These are phyloP conservation scores for Nibea albiflora DNA, from an alignment of 2,113 vertebrate genomes.

Conservation along the genomic window DNA sequence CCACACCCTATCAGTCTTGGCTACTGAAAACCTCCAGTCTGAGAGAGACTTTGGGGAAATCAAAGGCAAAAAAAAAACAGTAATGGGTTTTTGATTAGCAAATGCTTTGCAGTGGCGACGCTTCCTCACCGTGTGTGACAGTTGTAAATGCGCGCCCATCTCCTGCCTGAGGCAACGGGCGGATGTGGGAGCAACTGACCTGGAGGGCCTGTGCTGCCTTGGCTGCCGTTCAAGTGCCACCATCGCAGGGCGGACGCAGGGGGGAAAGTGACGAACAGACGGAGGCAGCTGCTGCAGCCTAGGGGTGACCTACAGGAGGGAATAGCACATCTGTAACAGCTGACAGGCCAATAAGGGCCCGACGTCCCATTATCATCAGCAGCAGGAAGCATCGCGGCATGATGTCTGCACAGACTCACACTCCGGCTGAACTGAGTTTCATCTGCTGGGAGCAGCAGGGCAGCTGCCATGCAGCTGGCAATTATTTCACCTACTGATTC, in stretches of 20 bases:
- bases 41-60: conserved; percentile 72
- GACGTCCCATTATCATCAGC: conserved; percentile 66
- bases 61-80: conserved; percentile 37
- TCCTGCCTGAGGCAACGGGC: not conserved
- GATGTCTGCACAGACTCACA: conserved; percentile 37
- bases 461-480: conserved; percentile 25
- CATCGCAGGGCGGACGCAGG: not conserved
- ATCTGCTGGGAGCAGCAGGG: conserved; percentile 33
- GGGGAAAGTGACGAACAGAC: conserved; percentile 11
- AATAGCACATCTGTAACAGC: conserved; percentile 73
- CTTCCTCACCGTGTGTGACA: conserved; percentile 16
- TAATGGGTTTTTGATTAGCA: conserved; percentile 68
- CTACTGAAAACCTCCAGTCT: conserved; percentile 75
- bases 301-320: conserved; percentile 70
- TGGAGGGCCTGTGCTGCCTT: not conserved
- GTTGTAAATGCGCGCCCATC: conserved; percentile 35
- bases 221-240: conserved; percentile 23
- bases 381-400: conserved; percentile 37
- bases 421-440: conserved; percentile 31
- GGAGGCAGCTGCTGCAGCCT: conserved; percentile 66
- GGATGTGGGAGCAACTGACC: not conserved
- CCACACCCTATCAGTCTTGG: conserved; percentile 69
- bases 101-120: conserved; percentile 28
- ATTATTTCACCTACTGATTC: conserved; percentile 25
- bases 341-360: conserved; percentile 72